Percentiles rank a stretch among this genome's conserved stretches.
phyloP scores from a whole-genome alignment of 2,113 vertebrate genomes.

The Galemys pyrenaicus region DNA sequence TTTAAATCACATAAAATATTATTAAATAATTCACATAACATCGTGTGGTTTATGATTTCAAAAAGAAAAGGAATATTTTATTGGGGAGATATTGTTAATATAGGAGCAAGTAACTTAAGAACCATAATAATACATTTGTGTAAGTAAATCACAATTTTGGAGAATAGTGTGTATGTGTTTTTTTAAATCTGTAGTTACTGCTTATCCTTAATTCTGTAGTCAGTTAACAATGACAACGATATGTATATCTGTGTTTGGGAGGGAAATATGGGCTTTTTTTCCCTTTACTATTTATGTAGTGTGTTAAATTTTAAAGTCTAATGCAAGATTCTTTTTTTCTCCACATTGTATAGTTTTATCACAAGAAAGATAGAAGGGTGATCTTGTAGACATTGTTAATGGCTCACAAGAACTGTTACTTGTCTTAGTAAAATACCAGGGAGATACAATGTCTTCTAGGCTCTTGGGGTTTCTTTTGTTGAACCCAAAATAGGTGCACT shows the following conservation, averaged over 20 bases:
- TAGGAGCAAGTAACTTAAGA: background rate
- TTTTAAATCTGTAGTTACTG: background rate
- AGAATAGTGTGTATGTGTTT: background rate
- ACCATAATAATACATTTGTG: background rate
- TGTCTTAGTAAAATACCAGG: background rate
- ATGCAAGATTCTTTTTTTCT: background rate
- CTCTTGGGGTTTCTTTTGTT: background rate
- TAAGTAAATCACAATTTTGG: background rate
- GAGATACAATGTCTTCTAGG: background rate
- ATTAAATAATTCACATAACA: background rate
- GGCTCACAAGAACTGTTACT: background rate
- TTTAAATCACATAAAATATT: background rate
- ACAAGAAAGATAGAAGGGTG: background rate
- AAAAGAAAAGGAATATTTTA: background rate
- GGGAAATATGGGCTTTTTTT: background rate
- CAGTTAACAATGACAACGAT: background rate
- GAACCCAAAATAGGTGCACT: background rate
- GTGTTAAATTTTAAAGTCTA: background rate
- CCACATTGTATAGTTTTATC: background rate
- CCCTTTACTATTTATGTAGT: background rate
- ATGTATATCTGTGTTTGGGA: background rate
- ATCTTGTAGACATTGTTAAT: background rate
- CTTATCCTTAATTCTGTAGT: background rate
- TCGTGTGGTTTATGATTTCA: background rate
- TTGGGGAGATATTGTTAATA: background rate